Base-by-base conservation (phyloP, 2,113 vertebrate genomes). In the Delphinus delphis region DNA sequence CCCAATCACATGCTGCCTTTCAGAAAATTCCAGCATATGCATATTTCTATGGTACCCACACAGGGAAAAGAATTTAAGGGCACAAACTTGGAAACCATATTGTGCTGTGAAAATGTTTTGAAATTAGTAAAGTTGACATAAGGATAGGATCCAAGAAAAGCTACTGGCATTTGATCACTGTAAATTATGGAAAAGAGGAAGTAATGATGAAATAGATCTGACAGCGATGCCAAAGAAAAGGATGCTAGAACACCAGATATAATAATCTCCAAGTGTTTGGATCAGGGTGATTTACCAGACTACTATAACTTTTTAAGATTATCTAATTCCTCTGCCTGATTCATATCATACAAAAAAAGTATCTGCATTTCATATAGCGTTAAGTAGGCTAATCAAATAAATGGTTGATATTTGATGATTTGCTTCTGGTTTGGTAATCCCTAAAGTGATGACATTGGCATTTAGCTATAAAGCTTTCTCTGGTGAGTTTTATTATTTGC, bases 61-160 rank as follows among this genome's bases (percentile, higher is more conserved):
- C 91, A 95, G 93, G 97, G 87, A 93, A 93, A 93, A 88, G 67
- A 96, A 95, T 94, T 94, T 97, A 94, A 96, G 93, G 91, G 77
- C 90, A 97, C 81, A 97, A 96, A 95, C 87, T 96, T 96, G 95
- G 93, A 98, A 97, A 97, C 95, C 88, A 95, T 96, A 98, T 91
- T 97, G 95, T 97, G 74, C 97, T 96, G 95, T 97, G 96, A 97
- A 97, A 97, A 96, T 97, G 96, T 97, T 98, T 97, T 97, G 95
- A 97, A 96, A 96, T 95, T 97, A 96, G 89, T 82, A 88, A 95
- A 97, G 96, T 97, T 97, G 96, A 96, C 95, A 96, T 97, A 97
- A 97, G 96, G 95, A 96, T 93, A 95, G 62, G 73, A 88, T 96
- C 89, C 96, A 93, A 94, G 96, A 97, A 97, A 97, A 97, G 96